Evolutionary conservation across 2,888 invertebrate genomes (phyloP), one percentile per base, ranked within the genome.

Genomic region (Eurytoma adleriae): DNA sequence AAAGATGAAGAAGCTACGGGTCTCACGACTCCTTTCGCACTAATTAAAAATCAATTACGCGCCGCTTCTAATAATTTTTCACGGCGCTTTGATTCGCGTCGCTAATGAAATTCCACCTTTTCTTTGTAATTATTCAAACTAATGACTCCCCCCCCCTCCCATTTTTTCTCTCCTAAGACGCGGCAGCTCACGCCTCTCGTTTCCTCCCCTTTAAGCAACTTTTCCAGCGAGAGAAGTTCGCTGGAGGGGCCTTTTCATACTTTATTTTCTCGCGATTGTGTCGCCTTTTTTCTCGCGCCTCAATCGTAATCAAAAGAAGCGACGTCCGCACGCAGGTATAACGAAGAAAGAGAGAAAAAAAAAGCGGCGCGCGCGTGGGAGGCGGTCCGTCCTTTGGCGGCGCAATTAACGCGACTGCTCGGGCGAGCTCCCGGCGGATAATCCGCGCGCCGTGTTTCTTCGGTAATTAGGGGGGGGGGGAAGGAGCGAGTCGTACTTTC

Each of bases 51-150:
- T 71, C 71, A 71, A 71, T 62, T 52, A 59, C 48, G 50, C 71
- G 18, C 13, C 61, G 50, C 61, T 61, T 50, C 61, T 61, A 71
- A 66, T 74, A 57, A 74, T 64, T 74, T 67, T 66, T 67, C 30
- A 14, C 57, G 48, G 40, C 57, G 67, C 67, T 66, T 66, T 57
- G 67, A 67, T 74, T 74, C 40, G 20, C 10, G 24, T 61, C 18
- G 20, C 40, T 73, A 73, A 73, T 56, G 56, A 64, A 73, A 73
- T 64, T 56, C 56, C 66, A 40, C 27, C 67, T 48, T 67, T 74
- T 74, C 74, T 67, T 50, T 57, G 57, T 67, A 74, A 74, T 74
- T 74, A 74, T 67, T 74, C 67, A 67, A 74, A 74, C 48, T 74
- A 74, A 74, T 74, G 56, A 74, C 57, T 74, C 67, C 7, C 61